These are phyloP conservation scores for Caenorhabditis brenneri DNA, from an alignment of 1,140 invertebrate genomes.

Conservation along the genomic window DNA sequence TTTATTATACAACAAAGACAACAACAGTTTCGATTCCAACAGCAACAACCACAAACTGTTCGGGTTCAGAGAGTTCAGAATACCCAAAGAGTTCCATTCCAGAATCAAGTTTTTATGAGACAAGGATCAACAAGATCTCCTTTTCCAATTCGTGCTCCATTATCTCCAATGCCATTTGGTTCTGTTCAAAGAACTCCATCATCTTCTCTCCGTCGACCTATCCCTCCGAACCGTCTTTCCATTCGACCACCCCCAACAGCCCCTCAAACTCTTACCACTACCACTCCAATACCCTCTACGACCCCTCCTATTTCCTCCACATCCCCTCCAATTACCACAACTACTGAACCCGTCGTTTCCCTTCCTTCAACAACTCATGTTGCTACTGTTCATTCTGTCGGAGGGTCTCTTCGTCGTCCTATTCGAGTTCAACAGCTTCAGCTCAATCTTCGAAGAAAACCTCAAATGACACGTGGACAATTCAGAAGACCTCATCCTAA, in stretches of 20 bases:
- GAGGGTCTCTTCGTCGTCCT: constrained; percentile 4
- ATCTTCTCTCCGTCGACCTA: not conserved
- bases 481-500: not conserved
- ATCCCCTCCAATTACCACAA: not conserved
- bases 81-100: not conserved
- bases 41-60: not conserved
- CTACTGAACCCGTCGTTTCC: not conserved
- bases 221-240: not conserved
- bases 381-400: not conserved
- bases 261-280: constrained; percentile 12
- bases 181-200: not conserved
- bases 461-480: constrained; percentile 31
- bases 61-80: not conserved
- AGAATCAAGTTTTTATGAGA: not conserved
- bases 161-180: constrained; percentile 22
- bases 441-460: constrained; percentile 31
- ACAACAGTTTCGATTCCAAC: constrained; percentile 22
- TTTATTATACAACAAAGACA: not conserved
- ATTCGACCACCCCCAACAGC: not conserved
- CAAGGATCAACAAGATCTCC: not conserved
- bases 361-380: not conserved
- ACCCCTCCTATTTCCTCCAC: not conserved
- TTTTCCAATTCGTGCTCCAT: not conserved
- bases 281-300: not conserved
- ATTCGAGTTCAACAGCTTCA: constrained; percentile 30